A percentile compares a stretch with the other conserved stretches of the same genome.
Evolutionary conservation across 2,888 invertebrate species (phyloP).

Genomic region (Hermodice carunculata): DNA sequence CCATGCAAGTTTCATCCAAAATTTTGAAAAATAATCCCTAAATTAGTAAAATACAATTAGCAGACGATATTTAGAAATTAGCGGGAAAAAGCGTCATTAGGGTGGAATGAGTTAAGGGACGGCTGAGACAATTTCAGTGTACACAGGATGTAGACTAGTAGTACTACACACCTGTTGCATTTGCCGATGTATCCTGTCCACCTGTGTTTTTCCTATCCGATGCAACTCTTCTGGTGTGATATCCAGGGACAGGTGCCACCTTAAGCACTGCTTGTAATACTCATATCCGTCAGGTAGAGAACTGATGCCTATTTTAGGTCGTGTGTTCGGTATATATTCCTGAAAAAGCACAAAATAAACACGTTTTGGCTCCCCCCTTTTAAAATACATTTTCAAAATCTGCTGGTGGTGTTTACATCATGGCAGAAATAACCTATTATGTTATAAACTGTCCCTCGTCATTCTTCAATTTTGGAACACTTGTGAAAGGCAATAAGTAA

Average conservation of each 20-base stretch:
- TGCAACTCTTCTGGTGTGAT: slow-evolving; percentile 20
- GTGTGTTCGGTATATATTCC: slow-evolving; percentile 32
- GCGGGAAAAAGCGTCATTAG: too few species aligned
- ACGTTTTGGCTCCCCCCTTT: not conserved
- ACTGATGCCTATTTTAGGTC: slow-evolving; percentile 16
- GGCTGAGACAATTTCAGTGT: too few species aligned
- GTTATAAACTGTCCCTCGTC: not conserved
- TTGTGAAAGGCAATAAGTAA: not conserved
- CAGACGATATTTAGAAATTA: too few species aligned
- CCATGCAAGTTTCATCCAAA: too few species aligned
- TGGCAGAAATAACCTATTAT: not conserved
- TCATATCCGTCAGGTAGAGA: slow-evolving; percentile 21
- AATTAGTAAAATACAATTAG: too few species aligned
- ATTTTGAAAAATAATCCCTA: too few species aligned
- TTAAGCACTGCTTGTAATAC: slow-evolving; percentile 28
- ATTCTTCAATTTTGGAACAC: not conserved
- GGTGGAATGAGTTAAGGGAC: too few species aligned
- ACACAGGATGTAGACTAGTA: not conserved
- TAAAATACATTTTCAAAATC: not conserved
- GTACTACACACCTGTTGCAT: slow-evolving; percentile 16
- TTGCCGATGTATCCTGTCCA: slow-evolving; percentile 5
- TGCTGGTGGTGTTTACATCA: too few species aligned
- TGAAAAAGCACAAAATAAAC: slow-evolving; percentile 1
- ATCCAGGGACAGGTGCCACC: slow-evolving; percentile 31
- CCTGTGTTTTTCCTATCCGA: slow-evolving; percentile 6